phyloP scores from a whole-genome alignment of 2,797 vertebrate genomes.

The Rhinichthys osculus region DNA sequence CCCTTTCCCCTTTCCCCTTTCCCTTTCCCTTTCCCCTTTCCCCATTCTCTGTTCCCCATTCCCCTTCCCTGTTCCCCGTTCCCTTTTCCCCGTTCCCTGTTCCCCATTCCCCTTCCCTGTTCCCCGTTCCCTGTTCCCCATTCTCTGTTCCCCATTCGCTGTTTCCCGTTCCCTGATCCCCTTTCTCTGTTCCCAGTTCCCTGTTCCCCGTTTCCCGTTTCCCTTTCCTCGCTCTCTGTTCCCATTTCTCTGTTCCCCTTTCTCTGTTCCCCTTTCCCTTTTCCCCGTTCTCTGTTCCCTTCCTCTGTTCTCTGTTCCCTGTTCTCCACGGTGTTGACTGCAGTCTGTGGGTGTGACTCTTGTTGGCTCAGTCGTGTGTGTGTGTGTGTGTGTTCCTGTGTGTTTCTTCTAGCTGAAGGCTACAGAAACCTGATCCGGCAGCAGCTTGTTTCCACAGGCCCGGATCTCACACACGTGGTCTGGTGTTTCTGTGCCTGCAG shows the following conservation, averaged over 20 bases:
- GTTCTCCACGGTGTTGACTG: neutral
- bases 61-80: rapidly evolving
- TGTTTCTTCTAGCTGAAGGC: conserved; percentile 1
- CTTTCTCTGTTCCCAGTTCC: rapidly evolving
- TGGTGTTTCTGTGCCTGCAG: conserved; percentile 9
- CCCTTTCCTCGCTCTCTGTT: rapidly evolving
- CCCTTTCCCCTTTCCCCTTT: too few relatives aligned
- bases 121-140: rapidly evolving
- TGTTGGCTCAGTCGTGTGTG: neutral
- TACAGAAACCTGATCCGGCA: conserved; percentile 24
- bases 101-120: rapidly evolving
- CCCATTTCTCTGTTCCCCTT: rapidly evolving
- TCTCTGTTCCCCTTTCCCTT: rapidly evolving
- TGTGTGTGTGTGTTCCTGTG: neutral
- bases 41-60: rapidly evolving
- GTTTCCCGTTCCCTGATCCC: rapidly evolving
- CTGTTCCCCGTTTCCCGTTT: rapidly evolving
- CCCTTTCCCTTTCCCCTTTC: rapidly evolving
- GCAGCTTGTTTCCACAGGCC: conserved; percentile 29
- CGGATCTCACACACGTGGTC: neutral
- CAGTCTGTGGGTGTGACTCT: neutral
- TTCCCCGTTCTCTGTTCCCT: rapidly evolving
- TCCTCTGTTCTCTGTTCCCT: too few relatives aligned
- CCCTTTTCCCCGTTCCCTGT: too few relatives aligned
- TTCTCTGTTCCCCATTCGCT: too few relatives aligned